These are phyloP conservation scores for Merops nubicus DNA, from an alignment of 2,113 vertebrate species.

Conservation along the genomic window DNA sequence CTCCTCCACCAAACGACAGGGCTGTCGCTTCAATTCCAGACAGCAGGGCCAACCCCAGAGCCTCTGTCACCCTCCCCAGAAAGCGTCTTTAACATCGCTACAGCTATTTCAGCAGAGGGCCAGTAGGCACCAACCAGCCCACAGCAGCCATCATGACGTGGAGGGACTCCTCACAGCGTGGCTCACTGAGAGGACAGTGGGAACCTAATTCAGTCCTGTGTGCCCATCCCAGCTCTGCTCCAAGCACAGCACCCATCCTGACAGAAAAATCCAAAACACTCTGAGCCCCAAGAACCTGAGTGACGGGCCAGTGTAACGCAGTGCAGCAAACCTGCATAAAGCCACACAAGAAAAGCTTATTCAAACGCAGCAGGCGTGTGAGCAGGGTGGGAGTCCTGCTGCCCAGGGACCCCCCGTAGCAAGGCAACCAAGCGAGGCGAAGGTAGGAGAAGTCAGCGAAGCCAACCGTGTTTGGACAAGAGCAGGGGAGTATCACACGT, in stretches of 20 bases:
- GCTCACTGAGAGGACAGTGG: background rate
- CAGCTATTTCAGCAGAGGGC: background rate
- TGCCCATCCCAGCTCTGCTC: background rate
- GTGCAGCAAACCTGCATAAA: background rate
- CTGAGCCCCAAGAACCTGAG: background rate
- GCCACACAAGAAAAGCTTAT: background rate
- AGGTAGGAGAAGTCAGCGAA: conserved; percentile 44
- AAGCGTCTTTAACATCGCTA: background rate
- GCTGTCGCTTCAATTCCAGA: background rate
- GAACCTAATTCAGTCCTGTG: background rate
- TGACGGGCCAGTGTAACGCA: background rate
- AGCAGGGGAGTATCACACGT: conserved; percentile 70
- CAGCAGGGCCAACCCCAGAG: background rate
- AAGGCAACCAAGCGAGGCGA: conserved; percentile 6
- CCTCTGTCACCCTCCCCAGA: background rate
- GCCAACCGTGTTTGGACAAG: conserved; percentile 48
- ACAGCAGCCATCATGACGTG: accelerated
- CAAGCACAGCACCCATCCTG: background rate
- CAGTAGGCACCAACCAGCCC: background rate
- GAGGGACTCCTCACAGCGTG: background rate
- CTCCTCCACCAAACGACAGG: background rate
- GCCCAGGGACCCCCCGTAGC: background rate
- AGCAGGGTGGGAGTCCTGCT: conserved; percentile 7
- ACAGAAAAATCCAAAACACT: background rate
- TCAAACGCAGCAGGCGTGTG: background rate